Percentiles rank a stretch among this genome's conserved stretches.
These are phyloP conservation scores for Neopipo cinnamomea DNA, from an alignment of 2,113 vertebrate species.

Conservation along the genomic window DNA sequence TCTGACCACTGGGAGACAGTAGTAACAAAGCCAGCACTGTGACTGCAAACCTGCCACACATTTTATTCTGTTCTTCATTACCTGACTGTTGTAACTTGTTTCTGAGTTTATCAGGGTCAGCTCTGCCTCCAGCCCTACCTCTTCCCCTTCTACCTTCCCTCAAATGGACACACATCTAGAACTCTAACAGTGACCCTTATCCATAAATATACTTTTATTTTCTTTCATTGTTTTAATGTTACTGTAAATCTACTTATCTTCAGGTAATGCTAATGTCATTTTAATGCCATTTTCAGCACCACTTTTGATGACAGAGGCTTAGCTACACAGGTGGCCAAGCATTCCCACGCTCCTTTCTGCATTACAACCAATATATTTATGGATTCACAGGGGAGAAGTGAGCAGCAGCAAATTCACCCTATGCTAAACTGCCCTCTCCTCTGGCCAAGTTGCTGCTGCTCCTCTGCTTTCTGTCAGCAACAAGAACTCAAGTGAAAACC, in stretches of 20 bases:
- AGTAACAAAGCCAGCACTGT: neutral
- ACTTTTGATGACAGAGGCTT: neutral
- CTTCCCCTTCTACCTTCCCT: neutral
- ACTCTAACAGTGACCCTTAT: neutral
- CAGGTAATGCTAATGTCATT: neutral
- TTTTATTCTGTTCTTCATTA: neutral
- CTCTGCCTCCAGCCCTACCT: neutral
- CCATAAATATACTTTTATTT: neutral
- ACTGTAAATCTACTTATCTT: neutral
- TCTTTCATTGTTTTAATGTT: neutral
- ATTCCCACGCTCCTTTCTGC: neutral
- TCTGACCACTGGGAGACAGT: neutral
- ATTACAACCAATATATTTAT: neutral
- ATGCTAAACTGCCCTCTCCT: neutral
- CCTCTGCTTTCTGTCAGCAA: neutral
- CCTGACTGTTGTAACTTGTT: neutral
- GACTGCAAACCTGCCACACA: rapidly evolving
- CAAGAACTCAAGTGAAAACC: neutral
- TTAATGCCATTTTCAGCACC: neutral
- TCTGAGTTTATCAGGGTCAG: neutral
- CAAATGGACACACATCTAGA: neutral
- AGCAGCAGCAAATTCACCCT: neutral
- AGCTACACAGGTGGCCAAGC: rapidly evolving
- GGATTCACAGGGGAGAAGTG: neutral
- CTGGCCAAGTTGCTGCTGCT: neutral